These are phyloP conservation scores for Mechanitis messenoides DNA, from an alignment of 2,888 invertebrate species.

Conservation along the genomic window DNA sequence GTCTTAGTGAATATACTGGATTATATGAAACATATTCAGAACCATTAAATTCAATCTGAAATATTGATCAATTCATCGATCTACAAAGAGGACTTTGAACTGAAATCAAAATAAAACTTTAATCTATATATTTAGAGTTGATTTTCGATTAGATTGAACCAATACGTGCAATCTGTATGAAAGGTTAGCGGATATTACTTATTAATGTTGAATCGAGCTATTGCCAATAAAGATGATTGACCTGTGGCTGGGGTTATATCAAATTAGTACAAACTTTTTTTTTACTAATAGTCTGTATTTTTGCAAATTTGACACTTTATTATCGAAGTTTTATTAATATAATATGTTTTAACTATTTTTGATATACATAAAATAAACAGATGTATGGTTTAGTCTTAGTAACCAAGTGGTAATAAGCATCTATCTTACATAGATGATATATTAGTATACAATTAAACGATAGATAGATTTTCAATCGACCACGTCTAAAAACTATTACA, in stretches of 20 bases:
- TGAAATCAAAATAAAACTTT: slow-evolving; percentile 29
- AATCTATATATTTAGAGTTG: slow-evolving; percentile 26
- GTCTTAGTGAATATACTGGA: no score
- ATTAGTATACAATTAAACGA: no score
- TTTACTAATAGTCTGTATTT: not conserved
- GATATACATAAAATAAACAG: no score
- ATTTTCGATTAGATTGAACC: slow-evolving; percentile 26
- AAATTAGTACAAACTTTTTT: slow-evolving; percentile 4
- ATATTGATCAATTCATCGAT: not conserved
- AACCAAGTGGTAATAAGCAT: no score
- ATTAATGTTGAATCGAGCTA: slow-evolving; percentile 67
- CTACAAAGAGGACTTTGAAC: not conserved
- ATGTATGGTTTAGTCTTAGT: no score
- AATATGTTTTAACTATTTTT: no score
- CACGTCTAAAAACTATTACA: no score
- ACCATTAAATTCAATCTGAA: not conserved
- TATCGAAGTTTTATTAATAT: no score
- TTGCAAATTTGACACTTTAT: no score
- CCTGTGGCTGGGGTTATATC: slow-evolving; percentile 28
- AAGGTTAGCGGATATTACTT: slow-evolving; percentile 70
- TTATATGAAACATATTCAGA: not conserved
- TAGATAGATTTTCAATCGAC: no score
- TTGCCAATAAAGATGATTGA: slow-evolving; percentile 65
- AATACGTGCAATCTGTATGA: slow-evolving; percentile 60
- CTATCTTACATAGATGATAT: no score